Evolutionary conservation across 2,888 invertebrate species (phyloP).

Genomic region (Caradrina kadenii): DNA sequence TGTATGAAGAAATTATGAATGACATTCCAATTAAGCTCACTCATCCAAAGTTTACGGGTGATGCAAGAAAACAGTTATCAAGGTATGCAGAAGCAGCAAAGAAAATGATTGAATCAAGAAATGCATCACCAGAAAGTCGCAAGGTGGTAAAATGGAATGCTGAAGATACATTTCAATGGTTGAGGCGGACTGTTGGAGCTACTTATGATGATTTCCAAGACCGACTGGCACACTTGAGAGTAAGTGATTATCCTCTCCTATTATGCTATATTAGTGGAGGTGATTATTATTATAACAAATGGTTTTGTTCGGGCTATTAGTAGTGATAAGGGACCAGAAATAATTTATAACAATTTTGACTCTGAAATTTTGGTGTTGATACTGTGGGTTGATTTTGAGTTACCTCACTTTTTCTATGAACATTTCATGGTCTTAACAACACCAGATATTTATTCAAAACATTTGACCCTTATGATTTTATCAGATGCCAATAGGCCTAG

Average conservation of each 20-base stretch:
- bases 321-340: too few species aligned
- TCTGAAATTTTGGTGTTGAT: too few species aligned
- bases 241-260: slow-evolving; percentile 60
- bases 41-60: slow-evolving; percentile 98
- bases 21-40: slow-evolving; percentile 98
- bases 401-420: too few species aligned
- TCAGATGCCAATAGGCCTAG: not conserved
- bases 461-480: too few species aligned
- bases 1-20: slow-evolving; percentile 99
- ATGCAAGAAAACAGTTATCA: slow-evolving; percentile 98
- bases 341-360: too few species aligned
- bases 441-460: too few species aligned
- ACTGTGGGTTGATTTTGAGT: too few species aligned
- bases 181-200: slow-evolving; percentile 97
- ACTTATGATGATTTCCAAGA: slow-evolving; percentile 98
- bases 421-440: too few species aligned
- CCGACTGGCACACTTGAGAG: slow-evolving; percentile 96
- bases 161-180: slow-evolving; percentile 99
- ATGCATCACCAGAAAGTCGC: slow-evolving; percentile 97
- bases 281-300: too few species aligned
- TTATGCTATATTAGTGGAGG: too few species aligned
- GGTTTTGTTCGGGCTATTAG: too few species aligned
- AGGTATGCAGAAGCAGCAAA: slow-evolving; percentile 99
- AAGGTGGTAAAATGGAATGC: slow-evolving; percentile 99
- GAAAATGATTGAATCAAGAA: slow-evolving; percentile 98